Evolutionary conservation across 2,797 vertebrate species (phyloP).

Genomic region (Muscicapa striata): DNA sequence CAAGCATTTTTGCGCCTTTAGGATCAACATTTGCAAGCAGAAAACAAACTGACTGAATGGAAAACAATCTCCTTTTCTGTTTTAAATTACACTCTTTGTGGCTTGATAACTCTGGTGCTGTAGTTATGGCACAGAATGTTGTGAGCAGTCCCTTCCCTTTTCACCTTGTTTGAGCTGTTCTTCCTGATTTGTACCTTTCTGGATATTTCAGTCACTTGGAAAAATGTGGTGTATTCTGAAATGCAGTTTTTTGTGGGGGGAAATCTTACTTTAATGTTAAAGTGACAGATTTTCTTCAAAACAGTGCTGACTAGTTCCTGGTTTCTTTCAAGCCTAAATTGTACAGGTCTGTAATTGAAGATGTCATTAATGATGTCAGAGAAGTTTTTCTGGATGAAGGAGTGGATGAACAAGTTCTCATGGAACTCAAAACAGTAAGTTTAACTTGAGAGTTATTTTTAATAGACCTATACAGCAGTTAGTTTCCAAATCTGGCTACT

Average conservation of each 20-base stretch:
- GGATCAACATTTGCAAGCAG: neutral
- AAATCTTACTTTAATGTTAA: neutral
- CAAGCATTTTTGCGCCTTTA: neutral
- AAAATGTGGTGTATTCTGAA: neutral
- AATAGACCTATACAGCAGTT: neutral
- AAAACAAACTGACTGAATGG: neutral
- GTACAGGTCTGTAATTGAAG: constrained; percentile 96
- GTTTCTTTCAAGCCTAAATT: constrained; percentile 88
- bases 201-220: neutral
- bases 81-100: neutral
- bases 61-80: neutral
- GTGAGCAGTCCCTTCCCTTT: neutral
- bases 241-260: rapidly evolving
- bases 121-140: neutral
- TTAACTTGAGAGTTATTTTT: neutral
- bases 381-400: constrained; percentile 98
- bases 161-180: neutral
- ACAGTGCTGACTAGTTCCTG: neutral
- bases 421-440: constrained; percentile 96
- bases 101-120: neutral
- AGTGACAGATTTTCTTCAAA: neutral
- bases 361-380: constrained; percentile 96
- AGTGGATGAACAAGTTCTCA: constrained; percentile 96
- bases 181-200: neutral
- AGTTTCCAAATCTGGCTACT: neutral